These are phyloP conservation scores for Bombus confusus DNA, from an alignment of 1,140 invertebrate species.

Conservation along the genomic window DNA sequence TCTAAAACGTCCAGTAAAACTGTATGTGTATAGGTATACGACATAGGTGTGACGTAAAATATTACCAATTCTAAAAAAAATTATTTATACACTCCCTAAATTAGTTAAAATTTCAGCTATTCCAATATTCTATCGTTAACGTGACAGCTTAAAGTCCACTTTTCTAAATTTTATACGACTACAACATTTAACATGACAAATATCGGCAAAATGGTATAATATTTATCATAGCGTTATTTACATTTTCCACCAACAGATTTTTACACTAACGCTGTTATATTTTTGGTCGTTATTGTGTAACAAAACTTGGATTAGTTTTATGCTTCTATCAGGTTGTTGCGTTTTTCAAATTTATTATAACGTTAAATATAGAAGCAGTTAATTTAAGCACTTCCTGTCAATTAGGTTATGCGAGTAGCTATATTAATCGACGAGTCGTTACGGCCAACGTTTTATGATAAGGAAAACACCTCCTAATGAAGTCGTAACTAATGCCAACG, in stretches of 20 bases:
- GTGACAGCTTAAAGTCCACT: not conserved
- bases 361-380: not conserved
- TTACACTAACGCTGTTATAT: not conserved
- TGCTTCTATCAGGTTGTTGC: not conserved
- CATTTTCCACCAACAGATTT: not conserved
- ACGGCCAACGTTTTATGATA: not conserved
- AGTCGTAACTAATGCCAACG: slow-evolving; percentile 1
- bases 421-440: not conserved
- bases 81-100: not conserved
- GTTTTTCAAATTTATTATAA: not conserved
- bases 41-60: too few species aligned
- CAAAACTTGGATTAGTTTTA: not conserved
- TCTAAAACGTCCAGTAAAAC: not conserved
- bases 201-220: not conserved
- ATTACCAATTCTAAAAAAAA: not conserved
- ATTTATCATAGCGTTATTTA: not conserved
- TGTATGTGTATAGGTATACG: too few species aligned
- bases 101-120: not conserved
- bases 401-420: not conserved
- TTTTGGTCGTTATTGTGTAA: not conserved
- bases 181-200: too few species aligned
- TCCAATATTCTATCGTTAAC: not conserved
- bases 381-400: not conserved
- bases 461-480: slow-evolving; percentile 1
- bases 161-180: too few species aligned